phyloP scores from a whole-genome alignment of 37 sponge, comb jelly and placozoan species.

The Bolinopsis microptera region DNA sequence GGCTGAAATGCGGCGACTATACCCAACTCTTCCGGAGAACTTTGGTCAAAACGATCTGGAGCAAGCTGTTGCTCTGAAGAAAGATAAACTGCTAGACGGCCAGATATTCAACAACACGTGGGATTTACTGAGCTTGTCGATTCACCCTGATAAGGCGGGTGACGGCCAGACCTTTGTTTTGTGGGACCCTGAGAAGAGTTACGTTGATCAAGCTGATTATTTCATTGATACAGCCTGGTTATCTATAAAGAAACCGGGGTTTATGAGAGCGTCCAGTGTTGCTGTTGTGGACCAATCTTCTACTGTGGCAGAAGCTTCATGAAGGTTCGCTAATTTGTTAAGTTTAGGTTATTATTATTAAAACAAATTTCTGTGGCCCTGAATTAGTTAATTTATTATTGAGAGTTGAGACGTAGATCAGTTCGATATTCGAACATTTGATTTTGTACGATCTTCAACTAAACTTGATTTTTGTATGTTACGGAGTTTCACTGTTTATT shows the following conservation, averaged over 20 bases:
- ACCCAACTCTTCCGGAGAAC: background rate
- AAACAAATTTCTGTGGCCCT: no score
- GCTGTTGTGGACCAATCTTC: background rate
- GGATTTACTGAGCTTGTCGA: background rate
- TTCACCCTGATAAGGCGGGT: conserved; percentile 12
- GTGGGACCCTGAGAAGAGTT: background rate
- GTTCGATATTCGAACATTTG: no score
- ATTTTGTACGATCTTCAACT: no score
- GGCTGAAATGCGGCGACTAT: background rate
- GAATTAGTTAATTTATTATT: no score
- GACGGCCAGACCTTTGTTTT: background rate
- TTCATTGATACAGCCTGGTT: background rate
- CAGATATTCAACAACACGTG: background rate
- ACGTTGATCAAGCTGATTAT: background rate
- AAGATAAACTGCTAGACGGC: background rate
- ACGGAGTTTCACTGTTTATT: no score
- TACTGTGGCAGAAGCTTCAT: background rate
- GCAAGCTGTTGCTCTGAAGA: background rate
- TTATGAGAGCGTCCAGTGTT: conserved; percentile 1
- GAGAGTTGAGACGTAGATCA: no score
- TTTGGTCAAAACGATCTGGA: conserved; percentile 37
- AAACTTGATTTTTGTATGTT: no score
- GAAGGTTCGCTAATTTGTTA: no score
- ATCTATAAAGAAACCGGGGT: background rate
- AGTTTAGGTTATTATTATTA: no score